Evolutionary conservation across 2,888 invertebrate genomes (phyloP).

Genomic region (Leptothorax acervorum): DNA sequence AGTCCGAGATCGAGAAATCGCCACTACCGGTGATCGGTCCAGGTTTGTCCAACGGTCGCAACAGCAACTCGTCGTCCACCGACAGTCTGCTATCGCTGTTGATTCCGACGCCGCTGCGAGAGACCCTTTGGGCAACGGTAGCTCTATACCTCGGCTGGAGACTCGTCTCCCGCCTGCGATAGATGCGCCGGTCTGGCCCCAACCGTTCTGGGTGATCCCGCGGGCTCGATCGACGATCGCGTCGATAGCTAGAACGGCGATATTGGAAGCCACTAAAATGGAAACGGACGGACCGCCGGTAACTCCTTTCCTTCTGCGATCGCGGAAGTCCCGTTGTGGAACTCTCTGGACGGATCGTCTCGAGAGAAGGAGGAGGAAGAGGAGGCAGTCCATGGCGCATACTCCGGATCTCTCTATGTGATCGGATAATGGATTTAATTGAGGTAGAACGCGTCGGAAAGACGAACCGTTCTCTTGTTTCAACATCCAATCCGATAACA

Average conservation of each 20-base stretch:
- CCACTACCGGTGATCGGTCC: constrained; percentile 81
- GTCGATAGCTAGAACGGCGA: constrained; percentile 50
- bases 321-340: constrained; percentile 22
- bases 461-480: constrained; percentile 5
- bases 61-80: constrained; percentile 77
- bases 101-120: constrained; percentile 84
- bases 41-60: constrained; percentile 73
- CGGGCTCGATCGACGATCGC: constrained; percentile 31
- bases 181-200: constrained; percentile 71
- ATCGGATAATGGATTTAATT: constrained; percentile 40
- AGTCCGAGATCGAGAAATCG: constrained; percentile 83
- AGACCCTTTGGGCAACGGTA: constrained; percentile 84
- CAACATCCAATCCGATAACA: constrained; percentile 26
- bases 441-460: constrained; percentile 48
- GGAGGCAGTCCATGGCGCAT: neutral
- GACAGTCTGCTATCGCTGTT: constrained; percentile 82
- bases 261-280: constrained; percentile 17
- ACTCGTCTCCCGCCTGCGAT: constrained; percentile 84
- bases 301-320: constrained; percentile 38
- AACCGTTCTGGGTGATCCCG: constrained; percentile 26
- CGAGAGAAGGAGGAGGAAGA: constrained; percentile 1
- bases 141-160: constrained; percentile 84
- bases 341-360: constrained; percentile 25
- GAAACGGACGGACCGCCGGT: constrained; percentile 35
- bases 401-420: constrained; percentile 25